A percentile compares a stretch with the other conserved stretches of the same genome.
These are phyloP conservation scores for Dasysyrphus tricinctus DNA, from an alignment of 2,888 invertebrate species.

Conservation along the genomic window DNA sequence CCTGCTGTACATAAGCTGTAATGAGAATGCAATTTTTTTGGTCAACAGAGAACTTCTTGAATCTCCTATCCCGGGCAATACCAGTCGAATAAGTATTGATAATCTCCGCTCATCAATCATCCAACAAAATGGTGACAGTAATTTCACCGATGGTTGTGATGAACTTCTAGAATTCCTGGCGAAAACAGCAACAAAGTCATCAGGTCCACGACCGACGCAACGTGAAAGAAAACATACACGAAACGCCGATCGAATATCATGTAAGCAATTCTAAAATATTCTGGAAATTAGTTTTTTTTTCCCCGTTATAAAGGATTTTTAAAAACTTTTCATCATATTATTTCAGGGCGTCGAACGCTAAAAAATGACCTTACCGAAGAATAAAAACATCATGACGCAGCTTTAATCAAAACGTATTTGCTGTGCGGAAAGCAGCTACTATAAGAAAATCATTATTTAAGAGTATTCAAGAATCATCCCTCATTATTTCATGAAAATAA, in stretches of 20 bases:
- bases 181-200: slow-evolving; percentile 87
- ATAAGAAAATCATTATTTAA: too few relatives aligned
- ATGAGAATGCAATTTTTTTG: neutral
- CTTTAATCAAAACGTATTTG: too few relatives aligned
- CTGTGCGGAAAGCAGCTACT: too few relatives aligned
- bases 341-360: too few relatives aligned
- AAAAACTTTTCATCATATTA: too few relatives aligned
- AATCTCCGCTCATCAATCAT: slow-evolving; percentile 82
- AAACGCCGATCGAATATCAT: slow-evolving; percentile 94
- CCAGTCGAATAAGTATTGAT: slow-evolving; percentile 82
- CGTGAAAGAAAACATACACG: slow-evolving; percentile 93
- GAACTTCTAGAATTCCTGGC: slow-evolving; percentile 97
- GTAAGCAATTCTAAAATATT: slow-evolving; percentile 86
- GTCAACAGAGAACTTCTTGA: slow-evolving; percentile 81
- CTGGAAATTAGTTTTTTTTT: too few relatives aligned
- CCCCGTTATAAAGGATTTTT: too few relatives aligned
- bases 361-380: too few relatives aligned
- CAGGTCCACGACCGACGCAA: slow-evolving; percentile 83
- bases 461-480: too few relatives aligned
- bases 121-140: slow-evolving; percentile 86
- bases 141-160: slow-evolving; percentile 94
- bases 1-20: neutral
- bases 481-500: too few relatives aligned
- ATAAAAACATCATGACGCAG: too few relatives aligned
- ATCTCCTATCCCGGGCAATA: slow-evolving; percentile 80